Evolutionary conservation across 2,888 invertebrate genomes (phyloP), one percentile per base, ranked within the genome.

Genomic region (Andrena marginata): DNA sequence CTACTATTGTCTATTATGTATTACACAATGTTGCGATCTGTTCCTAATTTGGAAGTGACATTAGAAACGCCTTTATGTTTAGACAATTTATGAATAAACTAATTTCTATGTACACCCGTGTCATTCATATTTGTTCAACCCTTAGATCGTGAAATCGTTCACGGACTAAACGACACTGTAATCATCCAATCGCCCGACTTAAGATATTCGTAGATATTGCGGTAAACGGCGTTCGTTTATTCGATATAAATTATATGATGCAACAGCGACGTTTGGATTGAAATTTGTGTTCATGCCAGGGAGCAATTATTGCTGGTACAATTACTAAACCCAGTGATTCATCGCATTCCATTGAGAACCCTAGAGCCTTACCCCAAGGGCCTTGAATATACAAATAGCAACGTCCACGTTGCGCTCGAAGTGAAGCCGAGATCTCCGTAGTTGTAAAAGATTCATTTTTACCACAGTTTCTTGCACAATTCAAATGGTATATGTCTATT

Each of bases 1-100:
- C n/a, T 6, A 63, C n/a, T 4, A 16, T 16, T n/a, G 26, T 23
- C 48, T 20, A 51, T 42, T 3, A 51, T 48, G 29, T 48, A 68
- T 74, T 51, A 33, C 16, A 51, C n/a, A 10, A 48, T 8, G 42
- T 74, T 26, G 26, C 3, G 16, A n/a, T 16, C 8, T 77, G 23
- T 54, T 31, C 23, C 20, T n/a, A 70, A 70, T 31, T 31, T 54
- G 26, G 10, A 75, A 16, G 23, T 29, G 3, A 7, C 26, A 60
- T 62, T 54, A 56, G 56, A 23, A 64, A 64, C 4, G n/a, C 56
- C 23, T 42, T 69, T 35, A 20, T 20, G 35, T 54, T 35, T 54
- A 56, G 35, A 70, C 23, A 16, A 29, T 56, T 56, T 56, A 72
- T 35, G 5, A 83, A 77, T 83, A 83, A 82, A 83, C 69, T 74